These are phyloP conservation scores for Andricus grossulariae DNA, from an alignment of 1,140 invertebrate species.

Conservation along the genomic window DNA sequence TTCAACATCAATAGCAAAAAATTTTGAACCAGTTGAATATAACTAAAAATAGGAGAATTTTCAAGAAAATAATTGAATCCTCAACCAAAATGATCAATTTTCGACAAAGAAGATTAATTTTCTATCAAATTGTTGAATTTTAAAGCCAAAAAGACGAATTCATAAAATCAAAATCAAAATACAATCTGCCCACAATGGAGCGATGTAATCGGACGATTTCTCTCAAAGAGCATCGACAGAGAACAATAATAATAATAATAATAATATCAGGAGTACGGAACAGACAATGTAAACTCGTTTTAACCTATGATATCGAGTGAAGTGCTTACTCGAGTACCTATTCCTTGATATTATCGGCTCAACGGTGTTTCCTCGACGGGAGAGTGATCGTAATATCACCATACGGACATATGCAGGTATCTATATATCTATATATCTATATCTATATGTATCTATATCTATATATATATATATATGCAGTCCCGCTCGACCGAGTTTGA, in stretches of 20 bases:
- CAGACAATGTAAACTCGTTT: slow-evolving; percentile 19
- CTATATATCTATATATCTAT: neutral
- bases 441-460: neutral
- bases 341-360: slow-evolving; percentile 18
- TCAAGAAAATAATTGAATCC: no score
- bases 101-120: no score
- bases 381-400: slow-evolving; percentile 17
- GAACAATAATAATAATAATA: slow-evolving; percentile 8
- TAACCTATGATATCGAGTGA: slow-evolving; percentile 19
- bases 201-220: neutral
- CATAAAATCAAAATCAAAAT: no score
- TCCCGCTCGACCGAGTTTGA: slow-evolving; percentile 16
- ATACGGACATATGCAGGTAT: neutral
- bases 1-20: no score
- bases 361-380: slow-evolving; percentile 17
- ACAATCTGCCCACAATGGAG: neutral
- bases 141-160: no score
- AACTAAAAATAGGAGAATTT: no score
- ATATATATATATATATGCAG: neutral
- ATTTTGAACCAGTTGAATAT: no score
- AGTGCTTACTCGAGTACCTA: slow-evolving; percentile 6
- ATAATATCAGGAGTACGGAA: neutral
- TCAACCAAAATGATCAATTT: no score
- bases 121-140: no score
- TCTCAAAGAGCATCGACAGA: neutral